Conservation (phyloP, 2,888 invertebrate species). For the Vesta saturnalis region DNA sequence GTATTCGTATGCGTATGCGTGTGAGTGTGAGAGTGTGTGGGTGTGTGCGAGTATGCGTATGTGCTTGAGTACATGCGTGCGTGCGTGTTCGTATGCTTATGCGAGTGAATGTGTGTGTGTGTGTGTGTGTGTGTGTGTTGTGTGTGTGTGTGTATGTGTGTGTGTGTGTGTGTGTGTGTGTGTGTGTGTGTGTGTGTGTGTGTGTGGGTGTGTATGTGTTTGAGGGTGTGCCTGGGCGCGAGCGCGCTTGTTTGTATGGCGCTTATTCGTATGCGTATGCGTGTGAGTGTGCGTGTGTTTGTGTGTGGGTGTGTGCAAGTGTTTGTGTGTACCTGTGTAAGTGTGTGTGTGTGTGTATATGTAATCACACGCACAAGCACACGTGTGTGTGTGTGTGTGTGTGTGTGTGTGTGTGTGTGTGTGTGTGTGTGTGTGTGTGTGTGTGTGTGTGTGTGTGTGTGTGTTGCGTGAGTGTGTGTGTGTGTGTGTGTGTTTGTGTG, state of each 20-base stretch:
- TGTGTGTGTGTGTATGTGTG: not conserved
- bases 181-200: not conserved
- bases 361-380: no score
- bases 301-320: not conserved
- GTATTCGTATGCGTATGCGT: no score
- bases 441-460: not conserved
- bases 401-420: not conserved
- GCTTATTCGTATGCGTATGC: not conserved
- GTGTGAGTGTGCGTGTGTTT: not conserved
- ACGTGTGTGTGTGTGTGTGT: not conserved
- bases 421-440: not conserved
- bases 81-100: not conserved
- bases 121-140: not conserved
- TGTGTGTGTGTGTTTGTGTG: not conserved
- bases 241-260: not conserved
- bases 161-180: not conserved
- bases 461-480: not conserved
- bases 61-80: not conserved
- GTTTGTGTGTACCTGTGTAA: not conserved
- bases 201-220: not conserved
- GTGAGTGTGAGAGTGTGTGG: no score
- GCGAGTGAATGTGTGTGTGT: not conserved
- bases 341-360: not conserved
- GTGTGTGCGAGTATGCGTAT: no score
- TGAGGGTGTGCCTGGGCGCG: not conserved